Base-by-base conservation (phyloP, 2,888 invertebrate genomes). In the Frankliniella intonsa region DNA sequence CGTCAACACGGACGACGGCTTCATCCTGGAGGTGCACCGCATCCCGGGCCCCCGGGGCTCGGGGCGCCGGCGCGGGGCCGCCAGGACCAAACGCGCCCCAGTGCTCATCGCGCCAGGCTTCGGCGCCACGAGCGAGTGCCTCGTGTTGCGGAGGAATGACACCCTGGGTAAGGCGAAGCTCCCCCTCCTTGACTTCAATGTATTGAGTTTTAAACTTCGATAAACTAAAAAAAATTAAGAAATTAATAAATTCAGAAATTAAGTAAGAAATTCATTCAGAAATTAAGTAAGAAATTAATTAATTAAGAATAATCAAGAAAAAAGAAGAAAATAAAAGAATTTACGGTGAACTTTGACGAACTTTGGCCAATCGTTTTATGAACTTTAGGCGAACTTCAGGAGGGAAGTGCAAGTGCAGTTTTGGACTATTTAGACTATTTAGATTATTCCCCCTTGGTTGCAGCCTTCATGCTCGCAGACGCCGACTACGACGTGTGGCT, bases 51-150 rank as follows among this genome's bases (percentile, higher is more conserved):
- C 69, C 69, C n/a, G 69, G 9, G 69, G 69, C 69, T 69, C 22
- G n/a, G 65, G 65, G 8, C 19, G n/a, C 69, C 0, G 22, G 0
- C 17, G 25, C 69, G 69, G 69, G 11, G 22, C n/a, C 69, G 25
- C 25, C 69, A 8, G 69, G 69, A 38, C 38, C 38, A 38, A 38
- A 38, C 38, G 38, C 2, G 11, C 69, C 22, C 69, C 69, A 10
- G 69, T 76, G 25, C 69, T 76, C 22, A 22, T 76, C 11, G 25
- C 25, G 69, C 69, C 22, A 9, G 69, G 69, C 69, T 76, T 76
- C 69, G 69, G 25, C 69, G n/a, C 69, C 69, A 76, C 69, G 22
- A 76, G 69, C 69, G 69, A 76, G 69, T 76, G 69, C 69, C 8
- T 22, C 22, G 69, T 76, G 69, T 12, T 76, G 3, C 25, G 69